These are phyloP conservation scores for Elysia chlorotica DNA, from an alignment of 1,140 invertebrate species.

Conservation along the genomic window DNA sequence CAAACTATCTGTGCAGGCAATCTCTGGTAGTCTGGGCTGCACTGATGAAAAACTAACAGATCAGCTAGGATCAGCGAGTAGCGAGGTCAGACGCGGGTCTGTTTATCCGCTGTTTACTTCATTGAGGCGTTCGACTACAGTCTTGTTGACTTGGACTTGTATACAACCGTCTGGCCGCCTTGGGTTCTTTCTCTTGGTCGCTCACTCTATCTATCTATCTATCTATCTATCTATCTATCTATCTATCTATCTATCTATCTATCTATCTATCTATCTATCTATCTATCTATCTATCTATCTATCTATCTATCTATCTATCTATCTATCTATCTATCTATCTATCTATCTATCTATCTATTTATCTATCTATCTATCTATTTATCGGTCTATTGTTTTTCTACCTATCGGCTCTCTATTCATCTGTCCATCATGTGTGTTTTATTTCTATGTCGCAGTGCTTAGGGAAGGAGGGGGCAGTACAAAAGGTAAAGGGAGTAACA, in stretches of 20 bases:
- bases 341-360: not conserved
- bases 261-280: conserved; percentile 1
- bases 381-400: not conserved
- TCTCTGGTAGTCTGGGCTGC: no score
- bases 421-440: not conserved
- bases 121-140: not conserved
- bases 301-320: not conserved
- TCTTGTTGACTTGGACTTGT: no score
- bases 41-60: no score
- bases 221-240: not conserved
- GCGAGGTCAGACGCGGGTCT: no score
- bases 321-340: not conserved
- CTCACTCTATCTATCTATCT: not conserved
- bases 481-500: no score
- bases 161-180: no score
- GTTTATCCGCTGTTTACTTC: not conserved
- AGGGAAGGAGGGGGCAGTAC: not conserved
- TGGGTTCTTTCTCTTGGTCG: not conserved
- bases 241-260: not conserved
- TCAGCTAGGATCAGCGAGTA: no score
- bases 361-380: not conserved
- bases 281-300: not conserved
- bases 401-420: not conserved
- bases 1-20: no score
- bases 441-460: not conserved